A percentile compares a stretch with the other conserved stretches of the same genome.
These are phyloP conservation scores for Hyperopisus bebe DNA, from an alignment of 2,113 vertebrate genomes.

Conservation along the genomic window DNA sequence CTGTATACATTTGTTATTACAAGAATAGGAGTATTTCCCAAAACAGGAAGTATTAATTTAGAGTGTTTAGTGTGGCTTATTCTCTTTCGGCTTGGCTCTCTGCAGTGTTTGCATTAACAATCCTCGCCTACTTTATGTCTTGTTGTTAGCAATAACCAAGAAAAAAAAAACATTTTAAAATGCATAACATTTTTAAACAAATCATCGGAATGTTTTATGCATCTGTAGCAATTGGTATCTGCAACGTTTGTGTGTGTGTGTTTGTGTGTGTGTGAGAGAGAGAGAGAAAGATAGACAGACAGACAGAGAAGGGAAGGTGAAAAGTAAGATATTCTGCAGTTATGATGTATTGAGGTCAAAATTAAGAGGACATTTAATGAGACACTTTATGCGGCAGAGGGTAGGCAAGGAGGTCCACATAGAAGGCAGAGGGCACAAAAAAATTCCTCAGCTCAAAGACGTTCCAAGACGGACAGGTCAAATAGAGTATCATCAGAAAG, in stretches of 20 bases:
- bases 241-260: neutral
- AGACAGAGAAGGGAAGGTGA: neutral
- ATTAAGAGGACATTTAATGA: neutral
- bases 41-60: constrained; percentile 5
- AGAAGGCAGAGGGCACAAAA: neutral
- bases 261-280: neutral
- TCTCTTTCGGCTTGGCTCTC: neutral
- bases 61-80: neutral
- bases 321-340: neutral
- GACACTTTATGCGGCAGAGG: neutral
- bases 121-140: neutral
- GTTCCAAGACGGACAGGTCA: neutral
- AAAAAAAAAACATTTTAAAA: neutral
- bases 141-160: neutral
- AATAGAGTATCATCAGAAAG: neutral
- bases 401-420: neutral
- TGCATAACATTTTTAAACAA: neutral
- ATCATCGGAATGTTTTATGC: neutral
- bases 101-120: neutral
- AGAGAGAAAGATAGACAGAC: neutral
- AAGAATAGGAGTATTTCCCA: neutral
- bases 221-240: neutral
- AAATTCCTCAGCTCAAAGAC: neutral
- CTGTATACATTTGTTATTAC: constrained; percentile 1
- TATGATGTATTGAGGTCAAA: neutral